Percentiles rank a stretch among this genome's conserved stretches.
These are phyloP conservation scores for Cyclina sinensis DNA, from an alignment of 1,140 invertebrate species.

Conservation along the genomic window DNA sequence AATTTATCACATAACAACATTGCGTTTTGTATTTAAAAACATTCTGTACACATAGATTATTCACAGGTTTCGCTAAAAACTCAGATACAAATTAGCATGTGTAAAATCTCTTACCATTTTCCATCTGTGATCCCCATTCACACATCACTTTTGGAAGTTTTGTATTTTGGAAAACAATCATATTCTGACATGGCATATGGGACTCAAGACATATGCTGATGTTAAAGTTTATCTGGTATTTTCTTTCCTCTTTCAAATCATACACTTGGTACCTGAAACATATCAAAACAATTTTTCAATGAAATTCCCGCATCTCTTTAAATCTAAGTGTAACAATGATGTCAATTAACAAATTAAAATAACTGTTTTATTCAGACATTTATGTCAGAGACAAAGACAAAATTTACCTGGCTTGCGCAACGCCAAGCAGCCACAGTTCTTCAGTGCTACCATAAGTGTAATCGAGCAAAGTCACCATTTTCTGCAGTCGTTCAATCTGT, in stretches of 20 bases:
- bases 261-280: neutral
- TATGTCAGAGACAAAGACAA: neutral
- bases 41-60: too few species aligned
- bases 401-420: neutral
- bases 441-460: neutral
- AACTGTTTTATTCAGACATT: too few species aligned
- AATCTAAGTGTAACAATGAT: too few species aligned
- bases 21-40: too few species aligned
- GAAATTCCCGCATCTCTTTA: too few species aligned
- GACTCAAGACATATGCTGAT: slow-evolving; percentile 1
- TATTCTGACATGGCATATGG: neutral
- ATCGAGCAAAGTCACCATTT: neutral
- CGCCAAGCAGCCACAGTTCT: neutral
- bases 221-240: neutral
- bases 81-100: too few species aligned
- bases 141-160: neutral
- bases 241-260: neutral
- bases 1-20: too few species aligned
- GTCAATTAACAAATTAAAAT: too few species aligned
- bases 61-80: too few species aligned
- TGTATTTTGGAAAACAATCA: neutral
- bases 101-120: too few species aligned
- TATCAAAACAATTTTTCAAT: too few species aligned
- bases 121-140: neutral
- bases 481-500: neutral